phyloP scores from a whole-genome alignment of 2,888 invertebrate genomes.

The Pherbina coryleti region DNA sequence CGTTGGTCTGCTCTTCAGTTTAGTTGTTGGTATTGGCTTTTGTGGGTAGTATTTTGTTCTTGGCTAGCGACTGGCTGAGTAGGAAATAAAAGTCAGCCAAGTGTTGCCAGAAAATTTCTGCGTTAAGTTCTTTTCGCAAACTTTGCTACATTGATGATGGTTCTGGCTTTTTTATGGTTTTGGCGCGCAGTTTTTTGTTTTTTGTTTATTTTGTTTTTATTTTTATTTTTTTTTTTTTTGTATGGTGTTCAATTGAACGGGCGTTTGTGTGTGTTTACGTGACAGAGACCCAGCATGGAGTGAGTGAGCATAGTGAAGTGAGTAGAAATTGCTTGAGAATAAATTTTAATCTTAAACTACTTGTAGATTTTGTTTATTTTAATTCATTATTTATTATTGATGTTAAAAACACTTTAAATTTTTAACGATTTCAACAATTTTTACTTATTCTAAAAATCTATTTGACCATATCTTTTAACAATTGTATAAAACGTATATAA shows the following conservation, averaged over 20 bases:
- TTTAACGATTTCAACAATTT: no score
- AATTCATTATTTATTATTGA: no score
- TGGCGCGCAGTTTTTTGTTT: conserved; percentile 20
- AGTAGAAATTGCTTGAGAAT: background rate
- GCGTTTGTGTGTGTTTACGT: background rate
- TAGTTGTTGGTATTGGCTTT: background rate
- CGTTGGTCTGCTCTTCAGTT: background rate
- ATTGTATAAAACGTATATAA: no score
- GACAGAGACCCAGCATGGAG: background rate
- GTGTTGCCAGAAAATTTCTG: background rate
- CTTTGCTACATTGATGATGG: background rate
- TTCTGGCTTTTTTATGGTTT: conserved; percentile 15
- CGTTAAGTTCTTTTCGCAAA: background rate
- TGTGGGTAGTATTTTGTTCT: background rate
- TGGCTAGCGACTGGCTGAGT: background rate
- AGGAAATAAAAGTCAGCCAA: background rate
- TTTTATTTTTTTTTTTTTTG: background rate
- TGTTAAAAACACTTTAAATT: no score
- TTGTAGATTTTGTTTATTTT: no score
- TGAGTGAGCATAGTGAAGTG: background rate
- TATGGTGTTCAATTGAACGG: background rate
- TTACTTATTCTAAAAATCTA: no score
- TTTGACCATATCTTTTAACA: no score
- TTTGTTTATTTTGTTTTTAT: background rate
- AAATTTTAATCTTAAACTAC: no score